Evolutionary conservation across 1,140 invertebrate species (phyloP).

Genomic region (Cherax destructor): DNA sequence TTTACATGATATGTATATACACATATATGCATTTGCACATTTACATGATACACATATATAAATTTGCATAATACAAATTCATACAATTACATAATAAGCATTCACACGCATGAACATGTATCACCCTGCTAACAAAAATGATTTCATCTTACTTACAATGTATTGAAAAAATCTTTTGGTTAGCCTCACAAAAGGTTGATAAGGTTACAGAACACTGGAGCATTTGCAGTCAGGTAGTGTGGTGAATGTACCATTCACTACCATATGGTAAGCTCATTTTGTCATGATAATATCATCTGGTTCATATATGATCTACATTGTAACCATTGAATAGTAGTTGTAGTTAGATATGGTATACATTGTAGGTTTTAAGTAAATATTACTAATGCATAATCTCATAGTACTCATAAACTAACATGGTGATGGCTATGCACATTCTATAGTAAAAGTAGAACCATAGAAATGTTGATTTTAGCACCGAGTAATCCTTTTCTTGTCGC

Average conservation of each 20-base stretch:
- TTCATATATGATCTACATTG: neutral
- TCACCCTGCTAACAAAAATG: too few species aligned
- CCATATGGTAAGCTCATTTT: neutral
- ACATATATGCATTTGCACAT: neutral
- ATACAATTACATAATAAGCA: too few species aligned
- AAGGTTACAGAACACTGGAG: neutral
- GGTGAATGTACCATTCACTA: neutral
- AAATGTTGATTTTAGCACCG: neutral
- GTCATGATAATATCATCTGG: neutral
- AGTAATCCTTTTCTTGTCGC: conserved; percentile 11
- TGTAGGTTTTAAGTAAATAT: neutral
- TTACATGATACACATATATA: too few species aligned
- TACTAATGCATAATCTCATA: conserved; percentile 9
- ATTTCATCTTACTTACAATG: neutral
- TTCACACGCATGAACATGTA: too few species aligned
- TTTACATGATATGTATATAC: neutral
- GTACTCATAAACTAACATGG: conserved; percentile 44
- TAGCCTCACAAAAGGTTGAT: neutral
- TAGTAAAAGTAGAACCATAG: conserved; percentile 21
- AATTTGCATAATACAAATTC: too few species aligned
- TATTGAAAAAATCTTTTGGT: neutral
- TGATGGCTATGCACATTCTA: conserved; percentile 26
- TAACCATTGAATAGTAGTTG: neutral
- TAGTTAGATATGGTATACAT: neutral
- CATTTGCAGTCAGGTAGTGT: neutral